Conservation (phyloP, 2,797 vertebrate genomes). For the Sarcophilus harrisii region DNA sequence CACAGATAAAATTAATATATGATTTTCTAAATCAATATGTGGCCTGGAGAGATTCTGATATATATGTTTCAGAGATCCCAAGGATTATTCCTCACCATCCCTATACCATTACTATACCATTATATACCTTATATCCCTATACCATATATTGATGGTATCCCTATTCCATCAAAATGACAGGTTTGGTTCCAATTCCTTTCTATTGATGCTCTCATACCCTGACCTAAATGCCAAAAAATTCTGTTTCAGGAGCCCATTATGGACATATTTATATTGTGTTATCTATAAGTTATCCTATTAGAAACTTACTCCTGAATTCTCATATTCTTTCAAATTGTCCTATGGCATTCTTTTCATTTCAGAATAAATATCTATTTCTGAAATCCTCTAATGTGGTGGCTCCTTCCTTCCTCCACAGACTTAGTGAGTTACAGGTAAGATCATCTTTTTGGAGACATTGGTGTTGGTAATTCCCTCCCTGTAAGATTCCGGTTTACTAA, state of each 20-base stretch:
- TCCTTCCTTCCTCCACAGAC: constrained; percentile 56
- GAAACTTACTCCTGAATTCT: background rate
- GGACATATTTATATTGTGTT: rapidly evolving
- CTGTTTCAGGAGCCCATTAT: background rate
- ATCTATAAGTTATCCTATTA: background rate
- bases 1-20: background rate
- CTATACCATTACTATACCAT: background rate
- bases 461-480: constrained; percentile 8
- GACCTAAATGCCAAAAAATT: background rate
- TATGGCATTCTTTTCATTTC: constrained; percentile 38
- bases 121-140: too few species aligned
- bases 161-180: background rate
- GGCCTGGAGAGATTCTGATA: background rate
- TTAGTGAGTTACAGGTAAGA: background rate
- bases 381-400: background rate
- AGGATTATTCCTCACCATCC: background rate
- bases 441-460: constrained; percentile 14
- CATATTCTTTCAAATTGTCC: background rate
- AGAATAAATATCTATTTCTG: background rate
- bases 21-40: background rate
- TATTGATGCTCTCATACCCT: background rate
- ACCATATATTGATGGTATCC: too few species aligned
- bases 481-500: background rate
- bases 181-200: background rate
- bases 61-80: background rate